Conservation (phyloP, 2,113 vertebrate species). For the Serinus canaria region DNA sequence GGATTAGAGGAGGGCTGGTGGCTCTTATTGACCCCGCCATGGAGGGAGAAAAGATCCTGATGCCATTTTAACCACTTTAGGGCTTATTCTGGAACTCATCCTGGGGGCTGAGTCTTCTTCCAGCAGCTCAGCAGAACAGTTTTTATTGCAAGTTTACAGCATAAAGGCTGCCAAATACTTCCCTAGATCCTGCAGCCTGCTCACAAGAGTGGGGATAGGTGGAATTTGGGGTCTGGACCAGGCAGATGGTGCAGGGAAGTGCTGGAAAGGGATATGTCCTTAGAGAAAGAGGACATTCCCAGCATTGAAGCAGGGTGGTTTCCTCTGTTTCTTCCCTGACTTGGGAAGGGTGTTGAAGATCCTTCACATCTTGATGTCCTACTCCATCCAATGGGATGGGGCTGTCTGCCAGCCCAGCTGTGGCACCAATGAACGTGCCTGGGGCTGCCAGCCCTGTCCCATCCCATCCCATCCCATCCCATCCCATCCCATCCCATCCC, state of each 20-base stretch:
- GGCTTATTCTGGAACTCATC: background rate
- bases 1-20: background rate
- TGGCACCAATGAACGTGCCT: accelerated
- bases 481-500: background rate
- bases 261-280: background rate
- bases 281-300: accelerated
- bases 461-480: background rate
- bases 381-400: background rate
- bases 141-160: background rate
- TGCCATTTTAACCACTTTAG: background rate
- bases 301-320: accelerated
- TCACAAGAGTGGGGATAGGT: background rate
- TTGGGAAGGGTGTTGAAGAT: background rate
- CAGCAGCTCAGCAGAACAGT: background rate
- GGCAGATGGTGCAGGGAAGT: background rate
- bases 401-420: background rate
- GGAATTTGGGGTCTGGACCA: background rate
- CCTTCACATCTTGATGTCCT: background rate
- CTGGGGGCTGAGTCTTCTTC: background rate
- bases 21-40: background rate
- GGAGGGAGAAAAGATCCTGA: background rate
- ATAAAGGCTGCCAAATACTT: background rate
- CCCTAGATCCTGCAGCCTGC: background rate
- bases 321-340: background rate
- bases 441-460: background rate